Conservation (phyloP, 2,888 invertebrate species). For the Gymnoscelis rufifasciata region DNA sequence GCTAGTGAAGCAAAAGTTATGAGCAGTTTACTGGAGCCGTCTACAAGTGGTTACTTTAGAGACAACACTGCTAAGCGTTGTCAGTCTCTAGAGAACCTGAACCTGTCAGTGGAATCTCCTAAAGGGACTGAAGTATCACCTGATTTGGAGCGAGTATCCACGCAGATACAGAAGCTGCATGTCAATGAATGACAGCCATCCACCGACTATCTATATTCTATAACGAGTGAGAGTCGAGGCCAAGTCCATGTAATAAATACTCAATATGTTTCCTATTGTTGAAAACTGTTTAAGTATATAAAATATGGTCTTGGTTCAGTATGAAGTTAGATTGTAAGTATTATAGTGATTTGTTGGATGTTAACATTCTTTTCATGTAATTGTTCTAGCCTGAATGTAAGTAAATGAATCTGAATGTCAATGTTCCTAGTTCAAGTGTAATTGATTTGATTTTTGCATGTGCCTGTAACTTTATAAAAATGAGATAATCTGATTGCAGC, state of each 20-base stretch:
- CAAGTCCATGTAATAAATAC: background rate
- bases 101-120: constrained; percentile 58
- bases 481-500: constrained; percentile 36
- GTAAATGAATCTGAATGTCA: constrained; percentile 41
- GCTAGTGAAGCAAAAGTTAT: constrained; percentile 47
- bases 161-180: constrained; percentile 80
- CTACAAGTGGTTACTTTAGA: constrained; percentile 56
- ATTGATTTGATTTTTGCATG: constrained; percentile 51
- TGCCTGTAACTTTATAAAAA: constrained; percentile 32
- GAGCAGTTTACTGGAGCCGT: constrained; percentile 59
- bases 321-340: constrained; percentile 43
- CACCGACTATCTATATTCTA: constrained; percentile 15
- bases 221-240: constrained; percentile 28
- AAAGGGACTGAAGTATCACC: constrained; percentile 57
- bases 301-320: constrained; percentile 23
- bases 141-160: constrained; percentile 81
- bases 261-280: background rate
- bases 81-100: constrained; percentile 81
- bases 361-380: constrained; percentile 59
- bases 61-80: constrained; percentile 76
- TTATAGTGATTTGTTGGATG: constrained; percentile 53
- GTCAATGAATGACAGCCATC: constrained; percentile 73
- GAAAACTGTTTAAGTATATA: background rate
- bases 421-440: constrained; percentile 62
- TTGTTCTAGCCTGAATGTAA: constrained; percentile 45